phyloP scores from a whole-genome alignment of 2,113 vertebrate species.

The Cyprinodon brontotheroides region DNA sequence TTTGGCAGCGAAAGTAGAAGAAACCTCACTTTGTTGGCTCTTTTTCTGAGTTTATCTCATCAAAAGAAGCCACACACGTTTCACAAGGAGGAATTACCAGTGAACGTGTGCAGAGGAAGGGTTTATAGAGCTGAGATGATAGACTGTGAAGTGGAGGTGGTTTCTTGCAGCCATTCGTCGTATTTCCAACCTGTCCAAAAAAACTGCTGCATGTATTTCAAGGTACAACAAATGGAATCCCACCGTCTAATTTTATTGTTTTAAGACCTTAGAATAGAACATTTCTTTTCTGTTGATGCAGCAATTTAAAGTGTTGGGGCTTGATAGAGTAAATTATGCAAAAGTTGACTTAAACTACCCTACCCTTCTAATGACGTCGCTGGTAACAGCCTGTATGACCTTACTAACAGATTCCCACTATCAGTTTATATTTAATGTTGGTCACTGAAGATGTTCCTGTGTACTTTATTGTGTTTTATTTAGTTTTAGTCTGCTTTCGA shows the following conservation, averaged over 20 bases:
- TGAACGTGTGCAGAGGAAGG: slow-evolving; percentile 52
- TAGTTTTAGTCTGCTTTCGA: neutral
- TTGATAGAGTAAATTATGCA: neutral
- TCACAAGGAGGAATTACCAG: slow-evolving; percentile 41
- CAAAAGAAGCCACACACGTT: slow-evolving; percentile 21
- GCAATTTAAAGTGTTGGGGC: neutral
- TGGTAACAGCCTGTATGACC: no score
- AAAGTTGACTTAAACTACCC: neutral
- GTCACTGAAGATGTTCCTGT: neutral
- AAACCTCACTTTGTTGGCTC: slow-evolving; percentile 22
- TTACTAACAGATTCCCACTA: no score
- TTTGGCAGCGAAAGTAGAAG: slow-evolving; percentile 34
- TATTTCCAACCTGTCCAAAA: neutral
- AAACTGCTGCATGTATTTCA: neutral
- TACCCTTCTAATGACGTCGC: neutral
- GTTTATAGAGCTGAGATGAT: slow-evolving; percentile 40
- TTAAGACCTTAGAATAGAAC: neutral
- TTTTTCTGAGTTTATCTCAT: slow-evolving; percentile 42
- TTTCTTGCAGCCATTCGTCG: neutral
- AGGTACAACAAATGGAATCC: neutral
- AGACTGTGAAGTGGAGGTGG: slow-evolving; percentile 19
- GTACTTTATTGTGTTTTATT: neutral
- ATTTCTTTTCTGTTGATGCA: neutral
- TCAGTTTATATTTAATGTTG: neutral
- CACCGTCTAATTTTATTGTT: neutral